These are phyloP conservation scores for Muricea muricata DNA, from an alignment of 92 coral and sea anemone species.

Conservation along the genomic window DNA sequence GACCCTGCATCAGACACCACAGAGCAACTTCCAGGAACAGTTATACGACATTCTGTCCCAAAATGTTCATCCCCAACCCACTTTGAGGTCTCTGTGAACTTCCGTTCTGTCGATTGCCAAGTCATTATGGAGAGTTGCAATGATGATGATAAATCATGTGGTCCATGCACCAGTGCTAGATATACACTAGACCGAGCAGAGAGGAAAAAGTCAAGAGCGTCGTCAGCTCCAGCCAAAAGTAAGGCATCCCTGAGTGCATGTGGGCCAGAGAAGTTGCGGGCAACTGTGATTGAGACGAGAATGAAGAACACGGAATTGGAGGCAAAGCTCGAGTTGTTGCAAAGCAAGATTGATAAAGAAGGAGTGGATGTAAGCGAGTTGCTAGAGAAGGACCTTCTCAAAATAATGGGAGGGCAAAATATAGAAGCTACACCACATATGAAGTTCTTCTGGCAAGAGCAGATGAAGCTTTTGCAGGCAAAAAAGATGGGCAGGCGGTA, in stretches of 20 bases:
- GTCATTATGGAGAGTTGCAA: not conserved
- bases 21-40: conserved; percentile 29
- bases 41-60: not conserved
- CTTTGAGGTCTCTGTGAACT: too few relatives aligned
- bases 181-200: not conserved
- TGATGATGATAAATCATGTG: not conserved
- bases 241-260: conserved; percentile 19
- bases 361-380: too few relatives aligned
- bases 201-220: conserved; percentile 7
- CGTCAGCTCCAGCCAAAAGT: conserved; percentile 11
- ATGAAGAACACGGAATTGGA: not conserved
- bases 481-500: too few relatives aligned
- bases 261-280: too few relatives aligned
- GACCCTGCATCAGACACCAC: too few relatives aligned
- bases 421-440: too few relatives aligned
- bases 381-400: too few relatives aligned
- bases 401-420: too few relatives aligned
- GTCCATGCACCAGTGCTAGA: not conserved
- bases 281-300: conserved; percentile 4
- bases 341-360: too few relatives aligned
- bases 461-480: too few relatives aligned
- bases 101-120: not conserved
- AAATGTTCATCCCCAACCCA: not conserved
- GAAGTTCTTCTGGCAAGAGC: too few relatives aligned
- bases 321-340: not conserved